phyloP scores from a whole-genome alignment of 2,888 invertebrate species.

The Andrena dorsata region DNA sequence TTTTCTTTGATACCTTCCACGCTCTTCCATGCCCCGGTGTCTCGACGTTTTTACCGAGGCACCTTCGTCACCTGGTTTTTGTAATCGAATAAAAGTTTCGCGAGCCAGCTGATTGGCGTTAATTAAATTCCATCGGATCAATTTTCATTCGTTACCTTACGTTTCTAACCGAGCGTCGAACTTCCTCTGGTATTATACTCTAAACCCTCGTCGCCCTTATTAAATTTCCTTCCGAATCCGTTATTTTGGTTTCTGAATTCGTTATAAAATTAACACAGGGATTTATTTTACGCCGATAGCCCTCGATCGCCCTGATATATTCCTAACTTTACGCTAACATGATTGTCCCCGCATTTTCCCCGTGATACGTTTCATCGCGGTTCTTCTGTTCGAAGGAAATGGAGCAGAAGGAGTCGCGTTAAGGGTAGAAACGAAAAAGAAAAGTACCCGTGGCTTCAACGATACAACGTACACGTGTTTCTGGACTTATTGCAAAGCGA shows the following conservation, averaged over 20 bases:
- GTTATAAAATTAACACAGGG: not conserved
- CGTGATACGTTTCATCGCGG: not conserved
- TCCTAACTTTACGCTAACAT: not conserved
- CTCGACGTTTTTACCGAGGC: slow-evolving; percentile 6
- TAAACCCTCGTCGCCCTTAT: slow-evolving; percentile 29
- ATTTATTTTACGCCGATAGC: not conserved
- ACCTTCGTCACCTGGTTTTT: slow-evolving; percentile 22
- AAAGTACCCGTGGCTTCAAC: slow-evolving; percentile 2
- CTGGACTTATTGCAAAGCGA: slow-evolving; percentile 41
- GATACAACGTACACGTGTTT: slow-evolving; percentile 35
- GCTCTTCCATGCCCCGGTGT: slow-evolving; percentile 11
- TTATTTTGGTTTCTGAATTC: not conserved
- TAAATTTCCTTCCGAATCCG: slow-evolving; percentile 30
- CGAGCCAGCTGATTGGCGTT: slow-evolving; percentile 65
- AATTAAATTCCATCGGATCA: slow-evolving; percentile 69
- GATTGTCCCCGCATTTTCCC: slow-evolving; percentile 9
- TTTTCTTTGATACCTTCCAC: slow-evolving; percentile 25
- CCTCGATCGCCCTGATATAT: not conserved
- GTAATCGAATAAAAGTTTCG: slow-evolving; percentile 49
- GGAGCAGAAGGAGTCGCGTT: slow-evolving; percentile 15
- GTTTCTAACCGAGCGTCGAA: slow-evolving; percentile 3
- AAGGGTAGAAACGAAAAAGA: slow-evolving; percentile 20
- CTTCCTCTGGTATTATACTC: slow-evolving; percentile 25
- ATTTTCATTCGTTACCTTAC: slow-evolving; percentile 60
- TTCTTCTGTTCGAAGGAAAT: not conserved